A percentile compares a stretch with the other conserved stretches of the same genome.
These are phyloP conservation scores for Popillia japonica DNA, from an alignment of 1,140 invertebrate species.

Conservation along the genomic window DNA sequence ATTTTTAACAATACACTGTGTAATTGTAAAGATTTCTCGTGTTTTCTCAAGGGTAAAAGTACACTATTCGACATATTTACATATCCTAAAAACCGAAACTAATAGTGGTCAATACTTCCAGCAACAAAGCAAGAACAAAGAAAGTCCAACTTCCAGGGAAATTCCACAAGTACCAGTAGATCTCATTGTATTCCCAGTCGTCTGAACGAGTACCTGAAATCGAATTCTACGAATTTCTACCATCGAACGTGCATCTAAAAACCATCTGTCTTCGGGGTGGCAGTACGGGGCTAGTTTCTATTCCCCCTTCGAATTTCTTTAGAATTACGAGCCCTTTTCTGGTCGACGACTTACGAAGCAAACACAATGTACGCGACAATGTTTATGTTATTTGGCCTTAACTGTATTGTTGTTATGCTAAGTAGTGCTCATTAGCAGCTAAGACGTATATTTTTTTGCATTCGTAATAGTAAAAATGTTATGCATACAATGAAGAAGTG, in stretches of 20 bases:
- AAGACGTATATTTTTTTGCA: not conserved
- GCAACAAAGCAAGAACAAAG: not conserved
- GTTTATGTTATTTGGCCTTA: constrained; percentile 15
- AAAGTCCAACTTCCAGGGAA: not conserved
- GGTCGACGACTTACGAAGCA: not conserved
- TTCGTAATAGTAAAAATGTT: constrained; percentile 1
- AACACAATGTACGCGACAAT: not conserved
- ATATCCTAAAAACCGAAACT: not conserved
- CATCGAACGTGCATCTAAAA: not conserved
- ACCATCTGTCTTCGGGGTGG: constrained; percentile 9
- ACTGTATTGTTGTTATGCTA: constrained; percentile 15
- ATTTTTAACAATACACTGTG: too few species aligned
- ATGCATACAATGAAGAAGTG: not conserved
- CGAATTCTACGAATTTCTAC: constrained; percentile 5
- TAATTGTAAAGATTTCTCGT: too few species aligned
- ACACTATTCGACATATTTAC: not conserved
- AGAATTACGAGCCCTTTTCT: not conserved
- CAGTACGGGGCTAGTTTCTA: not conserved
- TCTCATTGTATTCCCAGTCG: not conserved
- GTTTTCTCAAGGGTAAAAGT: not conserved
- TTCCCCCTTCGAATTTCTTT: constrained; percentile 8
- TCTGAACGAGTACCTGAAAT: not conserved
- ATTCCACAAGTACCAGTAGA: not conserved
- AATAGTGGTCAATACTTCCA: not conserved
- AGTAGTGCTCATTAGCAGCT: constrained; percentile 7